Base-by-base conservation (phyloP, 1,140 invertebrate species). In the Atta cephalotes region DNA sequence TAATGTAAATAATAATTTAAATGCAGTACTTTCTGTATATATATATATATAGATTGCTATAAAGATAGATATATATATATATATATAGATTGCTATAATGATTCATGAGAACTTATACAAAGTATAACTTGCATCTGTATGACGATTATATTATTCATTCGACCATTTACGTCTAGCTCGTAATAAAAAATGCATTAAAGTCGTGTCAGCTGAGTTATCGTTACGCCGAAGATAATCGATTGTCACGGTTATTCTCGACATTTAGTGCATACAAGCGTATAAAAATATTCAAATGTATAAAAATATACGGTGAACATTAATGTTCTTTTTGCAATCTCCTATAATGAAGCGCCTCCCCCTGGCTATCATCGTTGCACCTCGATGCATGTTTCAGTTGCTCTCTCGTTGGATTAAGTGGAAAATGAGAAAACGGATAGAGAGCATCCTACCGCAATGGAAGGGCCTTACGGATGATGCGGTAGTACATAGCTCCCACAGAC, bases 361-460 rank as follows among this genome's bases (percentile, higher is more conserved):
- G 18, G 68, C 39, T 14, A 60, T 82, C 35, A 60, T 72, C 56
- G 56, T 62, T 82, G 25, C 35, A 58, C 18, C 49, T 72, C 56
- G 68, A 74, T 82, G 25, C 35, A 58, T 7, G 28, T 72, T 14
- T 16, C 56, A 39, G 10, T 21, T 56, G 51, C 6, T 49, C 35
- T 74, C 9, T 58, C 49, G 21, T 3, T 3, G 28, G 10, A 5
- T 56, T 16, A 49, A 66, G 62, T 68, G 28, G 21, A 71, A 45
- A 45, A 85, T 49, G 84, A 79, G 88, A 85, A 88, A 85, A 88
- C 4, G 39, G 53, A 18, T 31, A n/a, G 39, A 51, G 49, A 35
- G n/a, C 21, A 9, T 28, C 58, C 39, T 66, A 56, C 82, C 66
- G 72, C 39, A 70, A 79, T 65, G 66, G 49, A 53, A 53, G 10